These are phyloP conservation scores for Nicator chloris DNA, from an alignment of 2,113 vertebrate genomes.

Conservation along the genomic window DNA sequence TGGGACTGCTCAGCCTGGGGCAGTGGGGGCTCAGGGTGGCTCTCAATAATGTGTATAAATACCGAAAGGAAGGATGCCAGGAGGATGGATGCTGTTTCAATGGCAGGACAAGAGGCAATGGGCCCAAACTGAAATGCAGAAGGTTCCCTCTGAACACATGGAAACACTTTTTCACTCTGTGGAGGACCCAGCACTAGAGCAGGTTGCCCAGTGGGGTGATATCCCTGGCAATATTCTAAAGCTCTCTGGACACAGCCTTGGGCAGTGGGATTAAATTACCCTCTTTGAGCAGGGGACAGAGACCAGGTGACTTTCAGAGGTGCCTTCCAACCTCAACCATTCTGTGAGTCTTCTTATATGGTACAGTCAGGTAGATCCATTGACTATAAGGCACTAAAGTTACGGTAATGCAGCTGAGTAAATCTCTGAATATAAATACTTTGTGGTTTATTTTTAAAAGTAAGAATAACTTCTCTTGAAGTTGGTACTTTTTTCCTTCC, in stretches of 20 bases:
- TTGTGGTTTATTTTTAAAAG: not conserved
- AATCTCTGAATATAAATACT: not conserved
- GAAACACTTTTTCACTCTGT: not conserved
- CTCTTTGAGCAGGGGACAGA: not conserved
- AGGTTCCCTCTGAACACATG: not conserved
- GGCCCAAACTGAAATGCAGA: fast-evolving
- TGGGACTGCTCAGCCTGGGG: not conserved
- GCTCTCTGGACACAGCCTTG: not conserved
- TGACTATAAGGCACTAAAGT: not conserved
- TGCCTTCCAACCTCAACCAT: not conserved
- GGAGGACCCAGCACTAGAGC: not conserved
- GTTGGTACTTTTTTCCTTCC: not conserved
- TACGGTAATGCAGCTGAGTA: not conserved
- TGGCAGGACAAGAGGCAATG: not conserved
- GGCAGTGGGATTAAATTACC: not conserved
- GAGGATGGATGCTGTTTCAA: not conserved
- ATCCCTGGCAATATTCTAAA: not conserved
- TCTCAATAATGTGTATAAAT: not conserved
- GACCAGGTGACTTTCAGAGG: not conserved
- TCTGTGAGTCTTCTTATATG: not conserved
- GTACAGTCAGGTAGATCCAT: not conserved
- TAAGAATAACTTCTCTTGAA: not conserved
- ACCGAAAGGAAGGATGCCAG: not conserved
- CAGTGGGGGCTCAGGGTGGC: not conserved
- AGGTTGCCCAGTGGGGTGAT: fast-evolving